These are phyloP conservation scores for Gortyna flavago DNA, from an alignment of 2,888 invertebrate genomes.

Conservation along the genomic window DNA sequence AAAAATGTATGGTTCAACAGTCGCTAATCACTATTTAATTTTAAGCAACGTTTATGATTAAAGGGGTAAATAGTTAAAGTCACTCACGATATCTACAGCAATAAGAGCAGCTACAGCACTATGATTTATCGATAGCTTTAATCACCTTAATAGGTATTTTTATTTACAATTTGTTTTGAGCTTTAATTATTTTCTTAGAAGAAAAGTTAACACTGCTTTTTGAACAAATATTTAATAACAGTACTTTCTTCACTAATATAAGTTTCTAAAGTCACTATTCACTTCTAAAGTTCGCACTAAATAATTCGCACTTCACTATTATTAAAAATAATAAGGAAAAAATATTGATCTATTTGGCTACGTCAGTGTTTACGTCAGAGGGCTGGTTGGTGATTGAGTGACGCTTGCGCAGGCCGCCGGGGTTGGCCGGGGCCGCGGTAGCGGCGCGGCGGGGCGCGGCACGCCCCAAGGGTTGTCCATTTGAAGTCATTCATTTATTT, in stretches of 20 bases:
- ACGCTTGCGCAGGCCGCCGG: conserved; percentile 78
- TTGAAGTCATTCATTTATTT: conserved; percentile 61
- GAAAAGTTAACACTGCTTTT: background rate
- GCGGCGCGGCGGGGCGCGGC: conserved; percentile 46
- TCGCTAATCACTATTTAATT: background rate
- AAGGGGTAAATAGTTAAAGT: background rate
- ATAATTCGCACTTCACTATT: conserved; percentile 31
- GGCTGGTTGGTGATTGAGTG: conserved; percentile 74
- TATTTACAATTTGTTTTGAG: background rate
- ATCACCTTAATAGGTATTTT: conserved; percentile 17
- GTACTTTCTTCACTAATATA: conserved; percentile 1
- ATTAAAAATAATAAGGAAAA: background rate
- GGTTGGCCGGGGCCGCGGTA: conserved; percentile 64
- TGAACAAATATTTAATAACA: background rate
- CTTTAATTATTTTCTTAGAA: background rate
- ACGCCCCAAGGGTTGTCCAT: conserved; percentile 63
- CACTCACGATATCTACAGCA: conserved; percentile 25
- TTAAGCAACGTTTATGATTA: background rate
- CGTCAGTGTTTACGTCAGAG: conserved; percentile 70
- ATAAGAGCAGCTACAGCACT: background rate
- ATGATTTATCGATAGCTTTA: background rate
- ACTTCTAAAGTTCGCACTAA: conserved; percentile 24
- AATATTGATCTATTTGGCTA: conserved; percentile 16
- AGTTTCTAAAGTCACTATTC: conserved; percentile 5
- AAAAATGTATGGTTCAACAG: background rate